Conservation (phyloP, 2,888 invertebrate species). For the Cryptosula pallasiana region DNA sequence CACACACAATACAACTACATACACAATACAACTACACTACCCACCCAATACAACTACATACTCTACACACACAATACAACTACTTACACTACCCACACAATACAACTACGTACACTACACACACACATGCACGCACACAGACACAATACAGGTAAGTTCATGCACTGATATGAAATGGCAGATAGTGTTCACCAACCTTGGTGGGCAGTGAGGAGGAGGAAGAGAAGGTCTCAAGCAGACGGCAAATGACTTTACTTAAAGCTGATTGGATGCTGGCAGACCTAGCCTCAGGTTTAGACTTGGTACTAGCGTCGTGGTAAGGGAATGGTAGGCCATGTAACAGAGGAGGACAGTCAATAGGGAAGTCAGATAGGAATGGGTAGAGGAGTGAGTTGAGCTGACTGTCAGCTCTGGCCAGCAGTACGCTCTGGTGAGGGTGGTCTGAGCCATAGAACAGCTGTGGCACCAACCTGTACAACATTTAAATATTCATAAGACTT, state of each 20-base stretch:
- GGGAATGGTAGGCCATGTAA: slow-evolving; percentile 57
- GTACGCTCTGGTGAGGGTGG: slow-evolving; percentile 58
- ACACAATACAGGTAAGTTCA: too few relatives aligned
- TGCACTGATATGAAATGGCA: neutral
- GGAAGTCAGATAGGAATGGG: slow-evolving; percentile 36
- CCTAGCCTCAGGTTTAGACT: neutral
- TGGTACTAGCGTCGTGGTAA: slow-evolving; percentile 32
- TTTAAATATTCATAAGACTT: too few relatives aligned
- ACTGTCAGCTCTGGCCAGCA: slow-evolving; percentile 58
- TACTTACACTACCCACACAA: too few relatives aligned
- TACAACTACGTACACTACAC: too few relatives aligned
- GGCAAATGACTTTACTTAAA: neutral
- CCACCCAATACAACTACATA: too few relatives aligned
- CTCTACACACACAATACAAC: too few relatives aligned
- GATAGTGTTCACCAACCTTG: neutral
- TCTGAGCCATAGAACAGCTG: slow-evolving; percentile 51
- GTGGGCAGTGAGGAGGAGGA: neutral
- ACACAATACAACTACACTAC: too few relatives aligned
- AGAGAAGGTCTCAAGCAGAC: slow-evolving; percentile 4
- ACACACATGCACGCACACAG: too few relatives aligned
- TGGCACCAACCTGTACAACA: slow-evolving; percentile 50
- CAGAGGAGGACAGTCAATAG: slow-evolving; percentile 48
- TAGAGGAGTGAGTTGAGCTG: slow-evolving; percentile 42
- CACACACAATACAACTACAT: too few relatives aligned
- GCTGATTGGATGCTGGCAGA: neutral